Base-by-base conservation (phyloP, 2,797 vertebrate species). In the Morelia viridis region DNA sequence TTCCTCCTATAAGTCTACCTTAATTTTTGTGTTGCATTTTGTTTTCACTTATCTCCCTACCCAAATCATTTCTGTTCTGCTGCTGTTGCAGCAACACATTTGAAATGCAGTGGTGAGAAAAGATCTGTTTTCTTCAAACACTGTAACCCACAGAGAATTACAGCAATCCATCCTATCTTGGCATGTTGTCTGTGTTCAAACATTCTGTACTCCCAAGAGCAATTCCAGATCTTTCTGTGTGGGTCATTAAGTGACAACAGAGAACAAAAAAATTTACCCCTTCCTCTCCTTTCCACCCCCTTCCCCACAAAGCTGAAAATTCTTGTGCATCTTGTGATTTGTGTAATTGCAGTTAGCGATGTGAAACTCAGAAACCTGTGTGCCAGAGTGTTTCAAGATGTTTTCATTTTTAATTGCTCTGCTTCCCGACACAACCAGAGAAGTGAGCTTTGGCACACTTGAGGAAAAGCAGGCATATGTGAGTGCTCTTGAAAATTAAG, bases 401-500 rank as follows among this genome's bases (percentile, higher is more conserved):
- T 31, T 61, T 50, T 87, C 61, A 11, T 89, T 89, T 92, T 93
- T 88, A 90, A 92, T 85, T 93, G 0, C 88, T 62, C 76, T 84
- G 10, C 88, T 53, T 68, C 87, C 31, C n/a, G 90, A n/a, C 62
- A 28, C 3, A 88, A 11, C 90, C 68, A 92, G 46, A 87, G 85
- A 57, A 83, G 22, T 60, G 46, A 35, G 86, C 15, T 90, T 57
- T 93, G 86, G 93, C 56, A 50, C 31, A 93, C 88, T 94, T 94
- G 58, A 96, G 57, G 90, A 89, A 96, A 95, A 88, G 26, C 24
- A 87, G 92, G 68, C 92, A 65, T 57, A 92, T 68, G 28, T 61
- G 5, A 80, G 6, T 94, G 90, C 1, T 94, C 96, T 93, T 90
- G 50, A 90, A 89, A 94, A 93, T 91, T 50, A 87, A 53, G 94